Conservation (phyloP, 2,797 vertebrate species). For the Eleutherodactylus coqui region DNA sequence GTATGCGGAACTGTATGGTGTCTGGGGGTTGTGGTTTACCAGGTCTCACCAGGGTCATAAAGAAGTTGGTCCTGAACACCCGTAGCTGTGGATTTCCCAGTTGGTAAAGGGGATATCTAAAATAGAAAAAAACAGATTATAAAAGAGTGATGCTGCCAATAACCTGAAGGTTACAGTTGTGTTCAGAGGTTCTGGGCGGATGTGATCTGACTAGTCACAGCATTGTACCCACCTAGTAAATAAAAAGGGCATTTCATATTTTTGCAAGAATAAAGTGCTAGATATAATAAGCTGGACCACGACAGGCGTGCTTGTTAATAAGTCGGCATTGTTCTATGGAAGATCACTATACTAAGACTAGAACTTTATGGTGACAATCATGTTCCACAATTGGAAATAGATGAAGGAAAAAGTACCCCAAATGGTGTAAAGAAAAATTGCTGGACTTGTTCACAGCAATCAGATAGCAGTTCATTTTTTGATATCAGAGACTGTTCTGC, state of each 20-base stretch:
- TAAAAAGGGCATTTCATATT: background rate
- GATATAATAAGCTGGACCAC: no score
- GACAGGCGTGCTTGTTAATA: no score
- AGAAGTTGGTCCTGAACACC: slow-evolving; percentile 91
- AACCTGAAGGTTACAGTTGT: background rate
- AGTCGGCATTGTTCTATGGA: background rate
- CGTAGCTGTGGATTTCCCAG: slow-evolving; percentile 91
- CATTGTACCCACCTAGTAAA: background rate
- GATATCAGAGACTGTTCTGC: no score
- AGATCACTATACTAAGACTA: background rate
- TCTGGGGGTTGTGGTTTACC: slow-evolving; percentile 88
- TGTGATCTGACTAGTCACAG: background rate
- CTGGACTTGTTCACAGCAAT: no score
- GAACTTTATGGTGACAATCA: background rate
- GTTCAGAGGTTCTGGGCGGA: background rate
- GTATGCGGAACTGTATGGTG: slow-evolving; percentile 91
- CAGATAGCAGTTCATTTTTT: no score
- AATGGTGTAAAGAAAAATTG: no score
- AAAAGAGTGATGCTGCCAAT: background rate
- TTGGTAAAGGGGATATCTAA: slow-evolving; percentile 91
- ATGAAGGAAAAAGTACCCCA: no score
- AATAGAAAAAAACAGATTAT: background rate
- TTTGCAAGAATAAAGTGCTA: background rate
- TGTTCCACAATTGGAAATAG: no score
- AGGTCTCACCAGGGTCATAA: slow-evolving; percentile 87